phyloP scores from a whole-genome alignment of 1,140 invertebrate genomes.

The Drosophila nasuta region DNA sequence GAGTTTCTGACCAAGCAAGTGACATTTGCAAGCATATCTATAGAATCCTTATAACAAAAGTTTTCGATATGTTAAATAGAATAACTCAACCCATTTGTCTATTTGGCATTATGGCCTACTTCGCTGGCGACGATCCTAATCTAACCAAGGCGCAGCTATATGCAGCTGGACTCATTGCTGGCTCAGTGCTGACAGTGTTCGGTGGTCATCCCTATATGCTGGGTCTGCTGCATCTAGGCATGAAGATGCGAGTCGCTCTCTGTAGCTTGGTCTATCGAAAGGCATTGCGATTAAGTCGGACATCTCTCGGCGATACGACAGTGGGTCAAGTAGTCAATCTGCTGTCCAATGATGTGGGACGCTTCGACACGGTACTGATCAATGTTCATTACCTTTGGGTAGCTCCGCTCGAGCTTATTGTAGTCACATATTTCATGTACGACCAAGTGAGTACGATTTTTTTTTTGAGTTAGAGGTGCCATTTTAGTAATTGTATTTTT shows the following conservation, averaged over 20 bases:
- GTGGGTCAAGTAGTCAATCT: slow-evolving; percentile 91
- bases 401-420: slow-evolving; percentile 86
- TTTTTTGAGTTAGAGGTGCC: not conserved
- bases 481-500: slow-evolving; percentile 10
- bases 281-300: slow-evolving; percentile 87
- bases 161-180: slow-evolving; percentile 87
- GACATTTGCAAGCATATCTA: too few relatives aligned
- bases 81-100: slow-evolving; percentile 68
- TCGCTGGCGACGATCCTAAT: slow-evolving; percentile 55
- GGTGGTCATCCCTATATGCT: slow-evolving; percentile 88
- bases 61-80: slow-evolving; percentile 17
- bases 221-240: slow-evolving; percentile 85
- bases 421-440: slow-evolving; percentile 86
- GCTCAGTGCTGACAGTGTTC: slow-evolving; percentile 86
- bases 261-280: slow-evolving; percentile 90
- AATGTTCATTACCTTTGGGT: slow-evolving; percentile 85
- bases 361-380: slow-evolving; percentile 82
- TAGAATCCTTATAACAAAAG: not conserved
- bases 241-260: slow-evolving; percentile 85
- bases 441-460: slow-evolving; percentile 55
- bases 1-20: slow-evolving; percentile 66
- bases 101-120: slow-evolving; percentile 67
- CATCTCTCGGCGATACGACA: slow-evolving; percentile 90
- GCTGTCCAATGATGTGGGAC: slow-evolving; percentile 88
- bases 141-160: slow-evolving; percentile 86